Conservation (phyloP, 2,888 invertebrate species). For the Hyposoter didymator region DNA sequence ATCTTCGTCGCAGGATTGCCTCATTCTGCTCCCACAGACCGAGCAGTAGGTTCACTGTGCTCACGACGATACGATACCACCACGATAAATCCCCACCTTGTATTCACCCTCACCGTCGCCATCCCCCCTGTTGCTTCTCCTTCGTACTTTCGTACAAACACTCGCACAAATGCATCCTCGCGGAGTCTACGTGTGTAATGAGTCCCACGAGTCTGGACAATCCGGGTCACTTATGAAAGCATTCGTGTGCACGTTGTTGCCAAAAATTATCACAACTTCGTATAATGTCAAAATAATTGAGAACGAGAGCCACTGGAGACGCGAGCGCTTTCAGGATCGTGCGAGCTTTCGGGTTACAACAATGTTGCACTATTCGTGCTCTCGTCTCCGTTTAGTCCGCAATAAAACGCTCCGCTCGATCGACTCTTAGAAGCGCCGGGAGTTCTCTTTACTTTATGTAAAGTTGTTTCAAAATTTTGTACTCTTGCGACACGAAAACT, state of each 20-base stretch:
- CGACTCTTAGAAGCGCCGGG: too few relatives aligned
- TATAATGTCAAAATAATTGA: neutral
- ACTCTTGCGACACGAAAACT: too few relatives aligned
- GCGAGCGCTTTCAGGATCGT: neutral
- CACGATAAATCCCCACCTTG: conserved; percentile 48
- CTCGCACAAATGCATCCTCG: neutral
- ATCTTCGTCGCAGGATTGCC: conserved; percentile 9
- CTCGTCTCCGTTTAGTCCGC: too few relatives aligned
- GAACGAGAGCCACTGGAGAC: neutral
- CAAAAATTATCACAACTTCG: neutral
- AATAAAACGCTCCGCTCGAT: too few relatives aligned
- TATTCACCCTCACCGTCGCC: conserved; percentile 11
- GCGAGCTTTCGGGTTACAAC: too few relatives aligned
- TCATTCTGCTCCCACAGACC: conserved; percentile 3
- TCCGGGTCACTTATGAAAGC: neutral
- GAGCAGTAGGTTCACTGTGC: conserved; percentile 10
- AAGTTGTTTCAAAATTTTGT: too few relatives aligned
- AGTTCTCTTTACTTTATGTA: too few relatives aligned
- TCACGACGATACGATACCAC: neutral
- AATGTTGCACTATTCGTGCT: too few relatives aligned
- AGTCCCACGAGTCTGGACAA: neutral
- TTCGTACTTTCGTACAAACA: neutral
- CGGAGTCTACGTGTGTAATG: neutral
- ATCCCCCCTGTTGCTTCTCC: conserved; percentile 31
- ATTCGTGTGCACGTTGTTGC: neutral